These are phyloP conservation scores for Platynereis dumerilii DNA, from an alignment of 2,888 invertebrate genomes.

Conservation along the genomic window DNA sequence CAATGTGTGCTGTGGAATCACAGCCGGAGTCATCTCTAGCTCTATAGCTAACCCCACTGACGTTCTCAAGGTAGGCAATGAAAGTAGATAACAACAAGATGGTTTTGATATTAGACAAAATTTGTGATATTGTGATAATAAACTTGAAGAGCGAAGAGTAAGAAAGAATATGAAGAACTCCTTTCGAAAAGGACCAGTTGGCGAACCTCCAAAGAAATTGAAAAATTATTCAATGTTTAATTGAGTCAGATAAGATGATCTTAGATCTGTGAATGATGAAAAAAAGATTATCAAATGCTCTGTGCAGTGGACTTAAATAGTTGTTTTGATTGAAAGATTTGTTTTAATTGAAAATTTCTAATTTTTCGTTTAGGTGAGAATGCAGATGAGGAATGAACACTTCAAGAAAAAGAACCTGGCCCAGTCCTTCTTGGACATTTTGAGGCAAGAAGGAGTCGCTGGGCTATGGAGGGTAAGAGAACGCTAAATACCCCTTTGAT, in stretches of 20 bases:
- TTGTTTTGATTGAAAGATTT: background rate
- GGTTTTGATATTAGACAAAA: too few relatives aligned
- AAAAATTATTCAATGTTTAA: too few relatives aligned
- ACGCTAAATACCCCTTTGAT: background rate
- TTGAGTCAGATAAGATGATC: too few relatives aligned
- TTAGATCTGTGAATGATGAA: too few relatives aligned
- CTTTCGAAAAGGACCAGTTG: too few relatives aligned
- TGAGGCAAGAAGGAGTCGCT: constrained; percentile 79
- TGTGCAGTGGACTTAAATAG: background rate
- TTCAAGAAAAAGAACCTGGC: constrained; percentile 68
- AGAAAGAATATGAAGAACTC: too few relatives aligned
- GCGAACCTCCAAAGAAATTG: too few relatives aligned
- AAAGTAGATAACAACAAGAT: too few relatives aligned
- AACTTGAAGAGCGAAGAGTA: too few relatives aligned
- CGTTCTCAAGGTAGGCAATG: constrained; percentile 86
- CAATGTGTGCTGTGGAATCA: constrained; percentile 79
- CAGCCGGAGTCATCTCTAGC: constrained; percentile 87
- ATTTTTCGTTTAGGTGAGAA: constrained; percentile 72
- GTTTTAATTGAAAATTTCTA: too few relatives aligned
- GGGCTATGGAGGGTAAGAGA: constrained; percentile 83
- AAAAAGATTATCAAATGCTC: too few relatives aligned
- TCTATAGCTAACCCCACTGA: constrained; percentile 97
- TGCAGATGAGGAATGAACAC: constrained; percentile 76
- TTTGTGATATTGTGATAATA: too few relatives aligned
- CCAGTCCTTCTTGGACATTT: constrained; percentile 83